Percentiles rank a stretch among this genome's conserved stretches.
Conservation (phyloP, 1,140 invertebrate genomes). For the Ooceraea biroi region DNA sequence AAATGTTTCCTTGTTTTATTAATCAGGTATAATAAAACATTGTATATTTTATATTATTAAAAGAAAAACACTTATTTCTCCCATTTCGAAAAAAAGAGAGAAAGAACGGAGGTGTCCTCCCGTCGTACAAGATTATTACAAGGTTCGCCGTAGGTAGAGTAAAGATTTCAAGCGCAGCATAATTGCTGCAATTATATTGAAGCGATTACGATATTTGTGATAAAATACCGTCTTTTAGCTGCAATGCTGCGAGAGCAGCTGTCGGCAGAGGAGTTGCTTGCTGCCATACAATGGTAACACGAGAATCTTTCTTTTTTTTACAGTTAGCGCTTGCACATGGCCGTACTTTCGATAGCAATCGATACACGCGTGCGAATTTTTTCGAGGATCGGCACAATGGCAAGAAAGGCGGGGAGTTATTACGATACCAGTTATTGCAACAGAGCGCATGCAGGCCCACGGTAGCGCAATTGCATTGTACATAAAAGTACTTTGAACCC, state of each 20-base stretch:
- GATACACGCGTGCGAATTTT: conserved; percentile 57
- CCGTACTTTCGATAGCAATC: conserved; percentile 41
- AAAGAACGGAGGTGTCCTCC: not conserved
- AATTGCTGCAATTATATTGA: conserved; percentile 17
- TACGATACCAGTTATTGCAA: conserved; percentile 61
- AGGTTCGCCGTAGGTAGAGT: not conserved
- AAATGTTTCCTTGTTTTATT: not conserved
- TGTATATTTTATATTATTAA: not conserved
- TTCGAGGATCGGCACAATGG: conserved; percentile 76
- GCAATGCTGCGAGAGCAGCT: conserved; percentile 30
- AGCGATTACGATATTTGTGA: conserved; percentile 3
- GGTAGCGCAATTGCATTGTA: conserved; percentile 42
- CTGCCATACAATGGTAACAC: not conserved
- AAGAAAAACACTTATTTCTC: too few relatives aligned
- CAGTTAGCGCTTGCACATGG: conserved; percentile 30
- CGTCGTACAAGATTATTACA: not conserved
- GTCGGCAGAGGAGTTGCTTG: conserved; percentile 10
- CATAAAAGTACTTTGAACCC: conserved; percentile 26
- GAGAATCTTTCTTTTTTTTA: not conserved
- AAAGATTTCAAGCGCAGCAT: not conserved
- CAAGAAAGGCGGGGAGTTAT: conserved; percentile 82
- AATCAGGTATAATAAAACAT: conserved; percentile 11
- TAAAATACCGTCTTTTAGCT: conserved; percentile 33
- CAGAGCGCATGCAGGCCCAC: conserved; percentile 30
- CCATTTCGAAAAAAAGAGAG: too few relatives aligned